phyloP scores from a whole-genome alignment of 2,888 invertebrate genomes.

The Prenolepis imparis region DNA sequence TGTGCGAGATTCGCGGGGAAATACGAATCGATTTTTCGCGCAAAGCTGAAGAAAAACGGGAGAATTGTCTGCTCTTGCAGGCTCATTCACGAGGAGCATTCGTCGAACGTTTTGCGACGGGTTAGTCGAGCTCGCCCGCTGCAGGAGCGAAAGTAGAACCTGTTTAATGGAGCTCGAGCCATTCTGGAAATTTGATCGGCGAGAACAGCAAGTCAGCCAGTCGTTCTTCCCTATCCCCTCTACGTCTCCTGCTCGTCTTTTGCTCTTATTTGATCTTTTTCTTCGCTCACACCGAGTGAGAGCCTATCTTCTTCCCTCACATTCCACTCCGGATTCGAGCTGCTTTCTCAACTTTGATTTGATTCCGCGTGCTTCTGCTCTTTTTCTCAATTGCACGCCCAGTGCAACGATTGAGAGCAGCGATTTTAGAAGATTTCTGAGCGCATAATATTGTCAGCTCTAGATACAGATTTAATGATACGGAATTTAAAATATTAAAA shows the following conservation, averaged over 20 bases:
- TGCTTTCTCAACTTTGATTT: conserved; percentile 82
- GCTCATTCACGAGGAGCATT: conserved; percentile 61
- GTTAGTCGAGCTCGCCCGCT: conserved; percentile 69
- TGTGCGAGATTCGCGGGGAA: conserved; percentile 66
- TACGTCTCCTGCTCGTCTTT: conserved; percentile 19
- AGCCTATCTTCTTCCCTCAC: conserved; percentile 62
- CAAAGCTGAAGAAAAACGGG: conserved; percentile 43
- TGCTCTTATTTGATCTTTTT: conserved; percentile 49
- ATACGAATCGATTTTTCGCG: conserved; percentile 69
- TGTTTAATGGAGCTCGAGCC: conserved; percentile 82
- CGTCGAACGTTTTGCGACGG: conserved; percentile 77
- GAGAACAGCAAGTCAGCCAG: conserved; percentile 79
- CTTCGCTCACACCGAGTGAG: conserved; percentile 45
- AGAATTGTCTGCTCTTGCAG: conserved; percentile 64
- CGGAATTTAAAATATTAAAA: neutral
- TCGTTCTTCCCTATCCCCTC: conserved; percentile 70
- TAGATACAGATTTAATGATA: neutral
- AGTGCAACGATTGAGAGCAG: conserved; percentile 69
- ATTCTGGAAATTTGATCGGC: conserved; percentile 83
- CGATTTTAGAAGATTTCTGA: conserved; percentile 65
- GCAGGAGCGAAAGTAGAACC: conserved; percentile 75
- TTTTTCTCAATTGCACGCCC: conserved; percentile 55
- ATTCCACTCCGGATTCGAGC: conserved; percentile 75
- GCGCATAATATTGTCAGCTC: conserved; percentile 9
- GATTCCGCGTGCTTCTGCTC: conserved; percentile 76